These are phyloP conservation scores for Phenganax stokvisi DNA, from an alignment of 92 coral and sea anemone species.

Conservation along the genomic window DNA sequence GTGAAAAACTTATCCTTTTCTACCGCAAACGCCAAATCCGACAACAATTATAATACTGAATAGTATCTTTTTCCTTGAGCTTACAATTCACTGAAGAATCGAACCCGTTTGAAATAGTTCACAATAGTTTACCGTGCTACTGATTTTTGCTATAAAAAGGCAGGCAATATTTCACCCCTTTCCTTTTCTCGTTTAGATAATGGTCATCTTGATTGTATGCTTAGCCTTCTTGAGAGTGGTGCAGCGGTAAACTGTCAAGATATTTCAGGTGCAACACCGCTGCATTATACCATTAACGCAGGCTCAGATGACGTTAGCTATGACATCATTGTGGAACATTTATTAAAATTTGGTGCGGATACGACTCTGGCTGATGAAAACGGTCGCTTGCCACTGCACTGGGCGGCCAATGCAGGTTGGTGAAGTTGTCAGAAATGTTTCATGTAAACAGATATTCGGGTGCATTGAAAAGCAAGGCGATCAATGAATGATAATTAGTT, in stretches of 20 bases:
- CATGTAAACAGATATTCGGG: no score
- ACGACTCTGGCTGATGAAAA: constrained; percentile 6
- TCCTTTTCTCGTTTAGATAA: neutral
- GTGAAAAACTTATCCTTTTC: no score
- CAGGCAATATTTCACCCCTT: neutral
- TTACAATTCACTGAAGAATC: no score
- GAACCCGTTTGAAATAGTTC: no score
- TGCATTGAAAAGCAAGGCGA: no score
- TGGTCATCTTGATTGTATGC: constrained; percentile 24
- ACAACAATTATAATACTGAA: neutral
- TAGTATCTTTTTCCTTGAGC: neutral
- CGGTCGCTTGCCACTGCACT: constrained; percentile 31
- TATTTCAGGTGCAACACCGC: constrained; percentile 8
- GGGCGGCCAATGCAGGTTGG: constrained; percentile 36
- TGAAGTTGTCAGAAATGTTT: no score
- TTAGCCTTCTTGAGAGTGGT: constrained; percentile 19
- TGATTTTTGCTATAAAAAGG: neutral
- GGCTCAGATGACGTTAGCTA: constrained; percentile 8
- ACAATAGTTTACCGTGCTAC: neutral
- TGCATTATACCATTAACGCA: constrained; percentile 18
- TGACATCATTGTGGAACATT: neutral
- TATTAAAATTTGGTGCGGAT: constrained; percentile 24
- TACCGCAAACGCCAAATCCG: neutral
- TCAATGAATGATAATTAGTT: no score
- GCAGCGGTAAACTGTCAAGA: constrained; percentile 28